Evolutionary conservation across 2,113 vertebrate genomes (phyloP).

Genomic region (Corydoras maculifer): DNA sequence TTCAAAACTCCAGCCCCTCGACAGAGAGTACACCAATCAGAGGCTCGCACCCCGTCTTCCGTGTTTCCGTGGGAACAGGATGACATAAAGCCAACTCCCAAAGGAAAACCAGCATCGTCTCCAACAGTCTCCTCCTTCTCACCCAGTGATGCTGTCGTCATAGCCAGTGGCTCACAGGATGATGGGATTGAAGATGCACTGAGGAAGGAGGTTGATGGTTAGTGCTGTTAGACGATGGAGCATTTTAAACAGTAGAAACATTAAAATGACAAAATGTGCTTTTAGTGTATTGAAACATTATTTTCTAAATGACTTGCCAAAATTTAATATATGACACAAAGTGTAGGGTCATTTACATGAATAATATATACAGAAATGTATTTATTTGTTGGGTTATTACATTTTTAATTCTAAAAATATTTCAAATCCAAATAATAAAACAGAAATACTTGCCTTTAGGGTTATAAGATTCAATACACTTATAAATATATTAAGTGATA

Average conservation of each 20-base stretch:
- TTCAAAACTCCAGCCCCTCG: slow-evolving; percentile 50
- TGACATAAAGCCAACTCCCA: slow-evolving; percentile 44
- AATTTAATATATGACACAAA: no score
- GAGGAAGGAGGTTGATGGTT: slow-evolving; percentile 57
- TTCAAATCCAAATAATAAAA: no score
- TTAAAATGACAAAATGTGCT: background rate
- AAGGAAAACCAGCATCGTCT: slow-evolving; percentile 44
- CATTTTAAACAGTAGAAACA: background rate
- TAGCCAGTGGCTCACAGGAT: slow-evolving; percentile 27
- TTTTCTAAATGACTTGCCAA: no score
- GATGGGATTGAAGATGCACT: slow-evolving; percentile 45
- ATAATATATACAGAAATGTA: no score
- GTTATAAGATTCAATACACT: no score
- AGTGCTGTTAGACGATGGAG: slow-evolving; percentile 33
- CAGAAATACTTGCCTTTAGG: no score
- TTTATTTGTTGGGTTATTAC: no score
- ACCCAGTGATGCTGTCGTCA: slow-evolving; percentile 34
- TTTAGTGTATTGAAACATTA: no score
- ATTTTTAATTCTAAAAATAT: no score
- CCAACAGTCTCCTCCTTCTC: slow-evolving; percentile 38
- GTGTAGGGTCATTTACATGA: no score
- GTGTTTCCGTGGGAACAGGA: slow-evolving; percentile 71
- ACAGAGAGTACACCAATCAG: slow-evolving; percentile 45
- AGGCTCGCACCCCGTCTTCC: slow-evolving; percentile 51
- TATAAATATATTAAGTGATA: no score